A percentile compares a stretch with the other conserved stretches of the same genome.
Conservation (phyloP, 2,888 invertebrate genomes). For the Agrotis ipsilon region DNA sequence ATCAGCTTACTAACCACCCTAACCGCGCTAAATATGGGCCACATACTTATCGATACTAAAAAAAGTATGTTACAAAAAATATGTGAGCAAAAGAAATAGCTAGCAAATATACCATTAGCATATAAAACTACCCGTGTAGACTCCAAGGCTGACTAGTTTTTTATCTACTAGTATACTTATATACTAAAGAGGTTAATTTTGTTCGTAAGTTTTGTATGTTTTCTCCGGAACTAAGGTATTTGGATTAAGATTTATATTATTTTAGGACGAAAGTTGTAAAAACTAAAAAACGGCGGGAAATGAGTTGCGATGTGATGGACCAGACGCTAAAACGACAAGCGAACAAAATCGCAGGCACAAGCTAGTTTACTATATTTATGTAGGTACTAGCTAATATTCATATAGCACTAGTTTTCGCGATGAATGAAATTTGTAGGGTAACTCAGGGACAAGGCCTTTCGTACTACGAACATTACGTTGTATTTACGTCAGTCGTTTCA, state of each 20-base stretch:
- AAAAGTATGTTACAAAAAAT: neutral
- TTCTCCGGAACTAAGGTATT: no score
- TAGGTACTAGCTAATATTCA: neutral
- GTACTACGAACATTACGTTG: constrained; percentile 22
- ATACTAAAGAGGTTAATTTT: no score
- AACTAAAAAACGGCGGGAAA: no score
- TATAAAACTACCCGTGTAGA: constrained; percentile 17
- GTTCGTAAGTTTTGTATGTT: no score
- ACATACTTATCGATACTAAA: neutral
- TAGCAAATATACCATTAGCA: constrained; percentile 10
- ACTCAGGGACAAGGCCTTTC: constrained; percentile 25
- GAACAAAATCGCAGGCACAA: no score
- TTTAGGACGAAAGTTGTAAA: no score
- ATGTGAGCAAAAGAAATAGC: constrained; percentile 6
- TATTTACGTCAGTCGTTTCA: constrained; percentile 22
- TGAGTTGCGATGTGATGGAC: no score
- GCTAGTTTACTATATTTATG: neutral
- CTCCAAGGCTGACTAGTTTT: constrained; percentile 36
- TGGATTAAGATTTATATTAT: no score
- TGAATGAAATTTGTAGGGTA: constrained; percentile 34
- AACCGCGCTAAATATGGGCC: neutral
- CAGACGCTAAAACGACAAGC: no score
- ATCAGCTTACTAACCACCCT: no score
- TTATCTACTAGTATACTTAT: neutral
- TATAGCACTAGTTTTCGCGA: neutral